These are phyloP conservation scores for Sparidentex hasta DNA, from an alignment of 2,797 vertebrate species.

Conservation along the genomic window DNA sequence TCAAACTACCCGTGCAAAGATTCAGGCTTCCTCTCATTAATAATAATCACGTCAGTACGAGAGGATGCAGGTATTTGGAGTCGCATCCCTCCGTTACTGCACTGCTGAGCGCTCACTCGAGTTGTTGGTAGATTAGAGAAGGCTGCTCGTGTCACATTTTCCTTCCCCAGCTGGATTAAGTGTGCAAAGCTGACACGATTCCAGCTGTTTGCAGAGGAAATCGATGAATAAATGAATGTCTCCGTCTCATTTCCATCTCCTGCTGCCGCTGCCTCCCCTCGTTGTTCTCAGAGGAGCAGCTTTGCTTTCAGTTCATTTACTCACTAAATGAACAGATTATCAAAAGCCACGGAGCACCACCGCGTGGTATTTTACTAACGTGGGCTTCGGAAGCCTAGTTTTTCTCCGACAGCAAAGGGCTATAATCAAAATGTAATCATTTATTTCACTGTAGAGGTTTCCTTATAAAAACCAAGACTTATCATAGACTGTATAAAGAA, in stretches of 20 bases:
- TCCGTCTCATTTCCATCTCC: slow-evolving; percentile 49
- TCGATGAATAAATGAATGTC: slow-evolving; percentile 70
- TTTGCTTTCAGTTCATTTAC: slow-evolving; percentile 54
- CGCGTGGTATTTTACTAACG: not conserved
- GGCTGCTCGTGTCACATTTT: slow-evolving; percentile 26
- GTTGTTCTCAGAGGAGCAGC: slow-evolving; percentile 58
- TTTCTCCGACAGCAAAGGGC: not conserved
- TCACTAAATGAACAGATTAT: slow-evolving; percentile 46
- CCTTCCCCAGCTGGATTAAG: slow-evolving; percentile 22
- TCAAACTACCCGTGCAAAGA: not conserved
- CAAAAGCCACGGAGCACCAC: slow-evolving; percentile 6
- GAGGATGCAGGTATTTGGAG: slow-evolving; percentile 9
- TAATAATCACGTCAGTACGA: slow-evolving; percentile 9
- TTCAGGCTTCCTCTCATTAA: not conserved
- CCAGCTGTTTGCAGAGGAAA: slow-evolving; percentile 63
- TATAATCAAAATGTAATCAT: not conserved
- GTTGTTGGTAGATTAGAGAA: slow-evolving; percentile 16
- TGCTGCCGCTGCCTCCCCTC: slow-evolving; percentile 44
- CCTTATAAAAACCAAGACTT: not conserved
- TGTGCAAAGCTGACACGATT: slow-evolving; percentile 28
- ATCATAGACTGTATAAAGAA: not conserved
- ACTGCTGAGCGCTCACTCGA: not conserved
- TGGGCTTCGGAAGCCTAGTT: not conserved
- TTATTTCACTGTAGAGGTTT: not conserved
- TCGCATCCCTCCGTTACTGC: not conserved